Evolutionary conservation across 2,888 invertebrate species (phyloP), one percentile per base, ranked within the genome.

Genomic region (Hirtodrosophila histrioides): DNA sequence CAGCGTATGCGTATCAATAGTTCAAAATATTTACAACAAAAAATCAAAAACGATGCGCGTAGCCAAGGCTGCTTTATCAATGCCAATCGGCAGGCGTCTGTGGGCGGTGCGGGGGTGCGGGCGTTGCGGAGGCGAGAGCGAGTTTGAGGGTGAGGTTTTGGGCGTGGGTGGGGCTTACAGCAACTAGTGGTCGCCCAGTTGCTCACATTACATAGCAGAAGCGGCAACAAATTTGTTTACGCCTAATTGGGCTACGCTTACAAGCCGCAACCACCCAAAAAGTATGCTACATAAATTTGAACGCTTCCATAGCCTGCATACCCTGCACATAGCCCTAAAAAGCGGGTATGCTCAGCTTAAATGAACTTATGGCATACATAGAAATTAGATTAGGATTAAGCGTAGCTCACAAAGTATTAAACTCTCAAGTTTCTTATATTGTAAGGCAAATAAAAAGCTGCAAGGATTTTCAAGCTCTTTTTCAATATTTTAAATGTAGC

Each of bases 161-260:
- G 24, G 11, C 17, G 31, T 11, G 3, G 10, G 31, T 11, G 12
- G 35, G 17, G 24, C 27, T 36, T 39, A 35, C 53, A 87, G 79
- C 75, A 65, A 55, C 56, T 66, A 81, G 78, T 67, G 68, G 75
- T 68, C 66, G 57, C 39, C 62, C 57, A 56, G 58, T 78, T 50
- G 36, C 49, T 68, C 56, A 45, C 44, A 65, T 78, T 50, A 50
- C 80, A 43, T 50, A 55, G 39, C 31, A 39, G 17, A 39, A 33
- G n/a, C 68, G 54, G 64, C 49, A 27, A 68, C 75, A 81, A 76
- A 83, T 76, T 84, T 86, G 80, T 83, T 88, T 86, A 84, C 85
- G 87, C 87, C 77, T 84, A 84, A 84, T 84, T 84, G 84, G 84
- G 70, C 75, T 84, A 74, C 77, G 75, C 69, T 77, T 84, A 88